A percentile compares a stretch with the other conserved stretches of the same genome.
Evolutionary conservation across 1,140 invertebrate species (phyloP).

Genomic region (Zaprionus ghesquierei): DNA sequence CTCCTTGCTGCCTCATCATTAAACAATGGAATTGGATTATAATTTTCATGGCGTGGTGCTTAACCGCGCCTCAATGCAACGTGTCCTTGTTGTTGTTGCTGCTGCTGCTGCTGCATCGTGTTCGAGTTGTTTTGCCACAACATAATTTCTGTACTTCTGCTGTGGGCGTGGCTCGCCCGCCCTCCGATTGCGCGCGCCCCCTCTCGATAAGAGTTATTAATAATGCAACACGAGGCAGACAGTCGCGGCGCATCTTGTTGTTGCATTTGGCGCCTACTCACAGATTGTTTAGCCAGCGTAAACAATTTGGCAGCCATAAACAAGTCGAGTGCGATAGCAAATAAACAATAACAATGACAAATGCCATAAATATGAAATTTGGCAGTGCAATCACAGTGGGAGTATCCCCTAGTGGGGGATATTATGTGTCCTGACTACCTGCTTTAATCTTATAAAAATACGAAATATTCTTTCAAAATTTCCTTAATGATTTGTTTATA

Average conservation of each 20-base stretch:
- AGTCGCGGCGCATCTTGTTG: neutral
- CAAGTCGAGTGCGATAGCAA: conserved; percentile 14
- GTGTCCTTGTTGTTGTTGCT: conserved; percentile 3
- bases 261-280: conserved; percentile 47
- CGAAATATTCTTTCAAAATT: too few species aligned
- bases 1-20: conserved; percentile 18
- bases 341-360: conserved; percentile 9
- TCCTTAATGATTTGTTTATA: too few species aligned
- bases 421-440: too few species aligned
- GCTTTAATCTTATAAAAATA: too few species aligned
- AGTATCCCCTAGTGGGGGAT: neutral
- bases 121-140: conserved; percentile 49
- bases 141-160: conserved; percentile 9
- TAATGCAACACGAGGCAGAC: conserved; percentile 35
- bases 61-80: conserved; percentile 18
- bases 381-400: neutral
- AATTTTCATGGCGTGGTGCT: conserved; percentile 55
- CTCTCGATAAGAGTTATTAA: conserved; percentile 64
- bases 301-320: conserved; percentile 51
- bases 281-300: conserved; percentile 69
- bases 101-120: conserved; percentile 43
- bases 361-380: conserved; percentile 10
- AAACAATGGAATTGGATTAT: conserved; percentile 80
- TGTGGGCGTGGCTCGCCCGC: conserved; percentile 33
- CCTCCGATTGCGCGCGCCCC: conserved; percentile 17